Conservation (phyloP, 2,888 invertebrate genomes). For the Caprella mutica region DNA sequence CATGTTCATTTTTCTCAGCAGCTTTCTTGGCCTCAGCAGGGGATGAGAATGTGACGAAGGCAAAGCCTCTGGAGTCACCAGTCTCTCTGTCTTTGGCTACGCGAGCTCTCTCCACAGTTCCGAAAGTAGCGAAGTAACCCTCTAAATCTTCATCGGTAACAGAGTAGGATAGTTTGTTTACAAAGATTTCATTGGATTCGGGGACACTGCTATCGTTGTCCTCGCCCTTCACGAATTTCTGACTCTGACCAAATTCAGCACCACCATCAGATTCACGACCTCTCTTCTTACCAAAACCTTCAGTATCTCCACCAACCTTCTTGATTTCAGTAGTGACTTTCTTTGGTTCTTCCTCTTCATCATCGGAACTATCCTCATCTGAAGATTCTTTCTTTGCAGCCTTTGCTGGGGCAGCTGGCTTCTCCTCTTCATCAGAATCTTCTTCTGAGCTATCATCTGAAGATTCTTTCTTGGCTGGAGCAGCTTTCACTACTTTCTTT, state of each 20-base stretch:
- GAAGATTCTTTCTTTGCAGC: conserved; percentile 10
- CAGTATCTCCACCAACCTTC: neutral
- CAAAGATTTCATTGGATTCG: conserved; percentile 1
- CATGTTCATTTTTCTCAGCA: neutral
- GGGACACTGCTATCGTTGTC: neutral
- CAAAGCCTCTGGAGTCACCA: neutral
- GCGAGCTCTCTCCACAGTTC: conserved; percentile 2
- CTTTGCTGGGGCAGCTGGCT: neutral
- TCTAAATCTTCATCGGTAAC: neutral
- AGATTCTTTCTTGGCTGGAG: conserved; percentile 1
- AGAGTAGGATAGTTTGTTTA: neutral
- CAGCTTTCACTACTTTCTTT: conserved; percentile 1
- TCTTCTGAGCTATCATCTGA: conserved; percentile 17
- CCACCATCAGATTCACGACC: neutral
- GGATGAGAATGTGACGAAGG: conserved; percentile 5
- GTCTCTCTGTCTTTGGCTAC: conserved; percentile 4
- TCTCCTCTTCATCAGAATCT: conserved; percentile 19
- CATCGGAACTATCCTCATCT: conserved; percentile 26
- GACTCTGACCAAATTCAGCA: neutral
- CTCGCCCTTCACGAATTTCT: neutral
- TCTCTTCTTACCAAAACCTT: neutral
- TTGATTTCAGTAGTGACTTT: neutral
- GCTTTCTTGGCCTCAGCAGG: conserved; percentile 1
- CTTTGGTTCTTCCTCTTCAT: conserved; percentile 5
- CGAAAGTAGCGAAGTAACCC: neutral